Conservation (phyloP, 2,797 vertebrate genomes). For the Borostomias antarcticus region DNA sequence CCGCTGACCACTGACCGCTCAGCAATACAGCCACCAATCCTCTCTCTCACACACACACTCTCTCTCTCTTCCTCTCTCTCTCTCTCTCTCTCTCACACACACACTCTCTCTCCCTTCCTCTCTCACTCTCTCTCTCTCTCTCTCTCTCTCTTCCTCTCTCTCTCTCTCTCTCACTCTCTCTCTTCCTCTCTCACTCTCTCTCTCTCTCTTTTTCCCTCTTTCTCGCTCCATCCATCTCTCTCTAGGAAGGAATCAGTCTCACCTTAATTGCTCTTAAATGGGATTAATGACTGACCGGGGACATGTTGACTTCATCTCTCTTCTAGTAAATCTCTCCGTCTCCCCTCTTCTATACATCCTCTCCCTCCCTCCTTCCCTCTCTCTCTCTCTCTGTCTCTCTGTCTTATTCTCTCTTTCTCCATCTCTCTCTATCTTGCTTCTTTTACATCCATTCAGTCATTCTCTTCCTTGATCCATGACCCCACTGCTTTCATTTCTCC, state of each 20-base stretch:
- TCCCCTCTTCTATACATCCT: not conserved
- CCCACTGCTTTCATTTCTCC: slow-evolving; percentile 18
- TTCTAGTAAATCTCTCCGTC: not conserved
- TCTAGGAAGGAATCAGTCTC: slow-evolving; percentile 79
- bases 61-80: not conserved
- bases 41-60: not conserved
- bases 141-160: not conserved
- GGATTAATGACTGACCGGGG: slow-evolving; percentile 82
- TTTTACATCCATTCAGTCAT: too few species aligned
- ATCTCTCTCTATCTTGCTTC: slow-evolving; percentile 19
- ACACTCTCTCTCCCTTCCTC: too few species aligned
- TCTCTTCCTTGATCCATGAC: too few species aligned
- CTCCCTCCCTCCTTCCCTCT: not conserved
- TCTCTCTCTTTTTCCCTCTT: slow-evolving; percentile 49
- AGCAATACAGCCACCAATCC: too few species aligned
- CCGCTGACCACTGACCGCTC: too few species aligned
- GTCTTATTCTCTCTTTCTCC: slow-evolving; percentile 13
- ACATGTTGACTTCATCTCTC: slow-evolving; percentile 81
- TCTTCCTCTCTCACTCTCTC: not conserved
- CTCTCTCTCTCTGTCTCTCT: not conserved
- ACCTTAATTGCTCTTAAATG: slow-evolving; percentile 83
- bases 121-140: not conserved
- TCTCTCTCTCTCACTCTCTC: not conserved
- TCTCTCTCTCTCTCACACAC: too few species aligned
- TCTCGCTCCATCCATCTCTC: slow-evolving; percentile 64